These are phyloP conservation scores for Apocrypta bakeri DNA, from an alignment of 1,140 invertebrate species.

Conservation along the genomic window DNA sequence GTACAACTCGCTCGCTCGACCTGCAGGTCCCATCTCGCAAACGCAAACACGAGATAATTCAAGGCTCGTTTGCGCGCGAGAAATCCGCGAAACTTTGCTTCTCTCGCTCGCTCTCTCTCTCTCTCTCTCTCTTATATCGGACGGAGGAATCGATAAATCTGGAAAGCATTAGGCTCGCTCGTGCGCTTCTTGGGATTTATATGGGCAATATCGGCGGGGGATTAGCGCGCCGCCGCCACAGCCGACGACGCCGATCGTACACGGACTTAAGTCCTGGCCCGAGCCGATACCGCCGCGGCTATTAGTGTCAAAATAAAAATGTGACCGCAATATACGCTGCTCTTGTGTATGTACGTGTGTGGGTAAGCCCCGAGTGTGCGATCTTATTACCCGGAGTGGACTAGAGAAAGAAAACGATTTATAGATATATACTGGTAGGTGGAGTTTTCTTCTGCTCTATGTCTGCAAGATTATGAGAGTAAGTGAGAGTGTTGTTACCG, in stretches of 20 bases:
- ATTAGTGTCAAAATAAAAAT: slow-evolving; percentile 76
- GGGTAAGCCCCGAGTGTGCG: neutral
- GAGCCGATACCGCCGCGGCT: slow-evolving; percentile 70
- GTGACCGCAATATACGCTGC: slow-evolving; percentile 69
- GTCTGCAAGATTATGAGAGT: neutral
- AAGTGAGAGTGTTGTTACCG: neutral
- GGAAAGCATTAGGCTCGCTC: slow-evolving; percentile 64
- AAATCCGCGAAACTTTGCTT: neutral
- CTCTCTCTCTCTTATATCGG: neutral
- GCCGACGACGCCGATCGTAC: slow-evolving; percentile 65
- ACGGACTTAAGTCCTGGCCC: slow-evolving; percentile 71
- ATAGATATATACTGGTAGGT: slow-evolving; percentile 5
- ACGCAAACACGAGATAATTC: slow-evolving; percentile 4
- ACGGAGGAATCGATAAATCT: slow-evolving; percentile 65
- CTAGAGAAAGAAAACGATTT: slow-evolving; percentile 35
- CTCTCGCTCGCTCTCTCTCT: neutral
- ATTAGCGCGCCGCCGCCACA: slow-evolving; percentile 62
- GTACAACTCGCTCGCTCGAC: neutral
- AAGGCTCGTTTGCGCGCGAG: slow-evolving; percentile 3
- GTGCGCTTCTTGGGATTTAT: slow-evolving; percentile 69
- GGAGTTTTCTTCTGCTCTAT: neutral
- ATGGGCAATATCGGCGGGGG: slow-evolving; percentile 72
- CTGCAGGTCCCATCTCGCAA: neutral
- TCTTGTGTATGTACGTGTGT: slow-evolving; percentile 43
- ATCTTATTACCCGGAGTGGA: slow-evolving; percentile 43